Base-by-base conservation (phyloP, 1,140 invertebrate genomes). In the Pseudomyrmex gracilis region DNA sequence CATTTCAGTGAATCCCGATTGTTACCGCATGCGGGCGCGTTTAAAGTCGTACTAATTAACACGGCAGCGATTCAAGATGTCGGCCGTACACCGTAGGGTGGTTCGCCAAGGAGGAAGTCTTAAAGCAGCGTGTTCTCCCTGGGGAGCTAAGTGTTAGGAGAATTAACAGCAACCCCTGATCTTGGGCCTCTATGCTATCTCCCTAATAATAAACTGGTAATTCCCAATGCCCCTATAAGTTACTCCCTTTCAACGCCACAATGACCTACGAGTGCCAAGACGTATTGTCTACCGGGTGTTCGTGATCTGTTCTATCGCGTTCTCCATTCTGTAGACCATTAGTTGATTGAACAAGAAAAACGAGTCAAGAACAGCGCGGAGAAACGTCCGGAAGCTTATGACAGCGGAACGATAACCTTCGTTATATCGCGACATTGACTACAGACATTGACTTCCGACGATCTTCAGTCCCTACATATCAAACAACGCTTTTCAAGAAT, bases 151-250 rank as follows among this genome's bases (percentile, higher is more conserved):
- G 92, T 93, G 93, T 93, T 92, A 90, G 90, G 90, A 93, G 93
- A 93, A 94, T 93, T 94, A 94, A 93, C 93, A 92, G 91, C 91
- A 91, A 93, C 92, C 91, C 92, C 90, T 93, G 92, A 94, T 93
- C 93, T 91, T 90, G 90, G 90, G 90, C 91, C 90, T 92, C 90
- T 89, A 87, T 91, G 90, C 92, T 94, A 94, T 94, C 94, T 94
- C 92, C 92, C 92, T 94, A 93, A 94, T 94, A 94, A 94, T 94
- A 94, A 94, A 94, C 93, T 93, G 92, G 92, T 93, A 93, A 94
- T 94, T 94, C 94, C 94, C 94, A 94, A 94, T 94, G 93, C 93
- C 92, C 90, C 92, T 93, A 94, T 94, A 94, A 94, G 90, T 94
- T 94, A 94, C 93, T 94, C 93, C 93, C 92, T 94, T 94, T 94